Evolutionary conservation across 2,888 invertebrate species (phyloP), one percentile per base, ranked within the genome.

Genomic region (Acronicta aceris): DNA sequence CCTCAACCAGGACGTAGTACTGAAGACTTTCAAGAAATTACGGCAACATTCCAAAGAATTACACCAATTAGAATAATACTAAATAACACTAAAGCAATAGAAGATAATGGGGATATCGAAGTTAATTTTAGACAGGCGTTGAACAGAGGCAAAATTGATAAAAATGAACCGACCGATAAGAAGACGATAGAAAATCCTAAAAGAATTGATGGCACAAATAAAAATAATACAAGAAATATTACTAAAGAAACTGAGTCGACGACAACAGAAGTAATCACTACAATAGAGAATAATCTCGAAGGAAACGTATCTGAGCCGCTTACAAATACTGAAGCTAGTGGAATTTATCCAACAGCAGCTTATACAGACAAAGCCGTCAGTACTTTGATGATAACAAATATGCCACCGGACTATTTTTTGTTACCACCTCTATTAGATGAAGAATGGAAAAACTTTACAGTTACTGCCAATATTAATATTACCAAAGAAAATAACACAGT

Each of bases 371-470:
- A 72, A 64, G 62, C 25, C 15, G 43, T 66, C 33, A 62, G 77
- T 27, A 60, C 65, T 53, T 49, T 71, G 55, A 62, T 59, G 33
- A 55, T 65, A 41, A 63, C 73, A 51, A 55, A 55, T 0, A 48
- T 46, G 30, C 54, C 41, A 13, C 58, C 65, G 15, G 54, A 76
- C 25, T 61, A 63, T 8, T 67, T 70, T 46, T 61, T 74, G 13
- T 50, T 77, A 25, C 71, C 81, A 8, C 79, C 84, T 33, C 51
- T 59, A 45, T 33, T 43, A 17, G 76, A 83, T 30, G 74, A 81
- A 21, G 72, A 74, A 65, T 81, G 83, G 85, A 73, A 82, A 61
- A 85, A 85, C 52, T 85, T 86, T 68, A 83, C 76, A 54, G 63
- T 65, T 55, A 76, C 64, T 57, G 63, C 69, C 17, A 65, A 77